These are phyloP conservation scores for Gymnocheta viridis DNA, from an alignment of 2,888 invertebrate genomes.

Conservation along the genomic window DNA sequence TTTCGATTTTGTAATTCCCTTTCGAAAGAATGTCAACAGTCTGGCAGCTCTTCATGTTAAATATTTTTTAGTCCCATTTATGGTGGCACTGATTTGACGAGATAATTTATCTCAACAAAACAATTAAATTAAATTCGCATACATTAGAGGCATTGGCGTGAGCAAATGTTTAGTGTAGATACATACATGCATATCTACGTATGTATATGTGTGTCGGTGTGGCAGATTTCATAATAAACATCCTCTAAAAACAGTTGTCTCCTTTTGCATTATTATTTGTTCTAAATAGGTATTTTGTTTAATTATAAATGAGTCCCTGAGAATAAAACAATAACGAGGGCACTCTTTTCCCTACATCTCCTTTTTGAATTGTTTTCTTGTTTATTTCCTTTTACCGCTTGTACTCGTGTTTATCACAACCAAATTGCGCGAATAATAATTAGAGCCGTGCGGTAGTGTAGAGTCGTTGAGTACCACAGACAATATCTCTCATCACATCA, in stretches of 20 bases:
- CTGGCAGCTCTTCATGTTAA: background rate
- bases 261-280: constrained; percentile 55
- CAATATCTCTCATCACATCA: constrained; percentile 54
- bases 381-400: constrained; percentile 61
- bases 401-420: constrained; percentile 28
- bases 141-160: constrained; percentile 27
- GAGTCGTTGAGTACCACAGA: constrained; percentile 29
- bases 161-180: background rate
- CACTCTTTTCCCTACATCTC: constrained; percentile 25
- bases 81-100: constrained; percentile 66
- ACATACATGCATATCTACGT: too few relatives aligned
- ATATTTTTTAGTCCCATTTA: background rate
- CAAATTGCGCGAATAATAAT: constrained; percentile 35
- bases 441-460: constrained; percentile 13
- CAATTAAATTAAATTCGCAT: constrained; percentile 70
- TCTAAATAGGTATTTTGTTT: constrained; percentile 37
- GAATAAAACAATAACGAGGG: constrained; percentile 54
- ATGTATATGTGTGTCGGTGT: constrained; percentile 26
- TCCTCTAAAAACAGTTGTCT: constrained; percentile 60
- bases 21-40: background rate
- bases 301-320: constrained; percentile 55
- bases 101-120: constrained; percentile 68
- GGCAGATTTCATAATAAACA: constrained; percentile 58
- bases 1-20: background rate
- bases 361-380: constrained; percentile 34